Percentiles rank a stretch among this genome's conserved stretches.
Evolutionary conservation across 2,888 invertebrate species (phyloP).

Genomic region (Andrena trimmerana): DNA sequence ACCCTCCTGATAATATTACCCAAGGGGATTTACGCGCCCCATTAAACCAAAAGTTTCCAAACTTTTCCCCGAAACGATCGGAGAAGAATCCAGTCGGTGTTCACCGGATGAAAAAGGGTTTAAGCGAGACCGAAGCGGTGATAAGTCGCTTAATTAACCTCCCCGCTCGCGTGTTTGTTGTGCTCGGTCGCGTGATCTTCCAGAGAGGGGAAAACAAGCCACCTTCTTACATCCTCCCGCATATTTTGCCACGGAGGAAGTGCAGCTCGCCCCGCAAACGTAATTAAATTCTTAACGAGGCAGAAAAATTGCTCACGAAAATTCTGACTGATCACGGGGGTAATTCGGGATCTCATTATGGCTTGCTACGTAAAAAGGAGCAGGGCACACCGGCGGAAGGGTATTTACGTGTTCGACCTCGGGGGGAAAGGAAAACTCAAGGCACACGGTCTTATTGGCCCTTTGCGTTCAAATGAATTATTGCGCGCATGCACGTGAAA

Average conservation of each 20-base stretch:
- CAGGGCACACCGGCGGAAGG: too few relatives aligned
- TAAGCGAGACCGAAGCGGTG: background rate
- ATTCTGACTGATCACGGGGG: too few relatives aligned
- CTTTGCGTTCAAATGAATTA: conserved; percentile 9
- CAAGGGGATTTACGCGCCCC: conserved; percentile 21
- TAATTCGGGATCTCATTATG: too few relatives aligned
- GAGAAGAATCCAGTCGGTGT: background rate
- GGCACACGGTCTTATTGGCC: too few relatives aligned
- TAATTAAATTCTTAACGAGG: conserved; percentile 45
- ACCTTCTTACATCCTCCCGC: conserved; percentile 9
- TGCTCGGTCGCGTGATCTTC: conserved; percentile 6
- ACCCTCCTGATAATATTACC: conserved; percentile 6
- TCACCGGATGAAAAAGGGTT: conserved; percentile 19
- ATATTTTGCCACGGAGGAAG: background rate
- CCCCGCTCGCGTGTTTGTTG: conserved; percentile 3
- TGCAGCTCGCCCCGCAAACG: conserved; percentile 3
- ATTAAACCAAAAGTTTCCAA: conserved; percentile 24
- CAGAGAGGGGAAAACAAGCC: background rate
- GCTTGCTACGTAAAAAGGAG: too few relatives aligned
- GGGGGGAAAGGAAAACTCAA: too few relatives aligned
- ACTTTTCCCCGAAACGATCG: conserved; percentile 5
- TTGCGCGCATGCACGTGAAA: conserved; percentile 34
- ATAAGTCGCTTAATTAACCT: conserved; percentile 36
- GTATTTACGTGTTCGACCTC: too few relatives aligned
- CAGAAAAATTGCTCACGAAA: too few relatives aligned